Base-by-base conservation (phyloP, 1,140 invertebrate genomes). In the Pissodes strobi region DNA sequence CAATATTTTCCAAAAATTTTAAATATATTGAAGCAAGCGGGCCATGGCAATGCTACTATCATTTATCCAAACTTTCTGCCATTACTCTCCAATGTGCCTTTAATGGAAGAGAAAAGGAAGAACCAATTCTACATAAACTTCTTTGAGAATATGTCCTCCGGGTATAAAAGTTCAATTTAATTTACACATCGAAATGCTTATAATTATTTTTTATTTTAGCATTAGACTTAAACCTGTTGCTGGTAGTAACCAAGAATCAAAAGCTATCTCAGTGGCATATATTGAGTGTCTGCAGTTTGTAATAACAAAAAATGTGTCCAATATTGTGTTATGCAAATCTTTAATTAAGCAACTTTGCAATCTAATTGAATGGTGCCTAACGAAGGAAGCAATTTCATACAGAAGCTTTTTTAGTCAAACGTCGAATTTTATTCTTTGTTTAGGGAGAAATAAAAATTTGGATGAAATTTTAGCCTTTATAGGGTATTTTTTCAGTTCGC, bases 21-120 rank as follows among this genome's bases (percentile, higher is more conserved):
- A 72, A 79, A 79, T 21, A 77, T 91, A 22, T 71, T 93, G 25
- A 82, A 82, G 71, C 83, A 83, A 71, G 89, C 86, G 23, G 90
- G 88, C 2, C 79, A 85, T 70, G 87, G 87, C 45, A 90, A 87
- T 79, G 89, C 89, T 8, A 77, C 77, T 56, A 78, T 84, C 2
- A 83, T 92, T 66, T 90, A 85, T 72, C 90, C 90, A 8, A 88
- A 88, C 77, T 72, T 93, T 17, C 73, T 93, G 13, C 89, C 90
- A 4, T 82, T 93, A 37, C 68, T 93, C 1, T 89, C 88, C 41
- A 84, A 89, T 68, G 79, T 93, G 45, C 85, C 87, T n/a, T 75
- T 84, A 25, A 73, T 83, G 10, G 69, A 83, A 12, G 78, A 85
- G 56, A 45, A 62, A 3, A 64, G 51, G 17, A 76, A 80, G 19